phyloP scores from a whole-genome alignment of 2,888 invertebrate genomes.

The Agrotis puta region DNA sequence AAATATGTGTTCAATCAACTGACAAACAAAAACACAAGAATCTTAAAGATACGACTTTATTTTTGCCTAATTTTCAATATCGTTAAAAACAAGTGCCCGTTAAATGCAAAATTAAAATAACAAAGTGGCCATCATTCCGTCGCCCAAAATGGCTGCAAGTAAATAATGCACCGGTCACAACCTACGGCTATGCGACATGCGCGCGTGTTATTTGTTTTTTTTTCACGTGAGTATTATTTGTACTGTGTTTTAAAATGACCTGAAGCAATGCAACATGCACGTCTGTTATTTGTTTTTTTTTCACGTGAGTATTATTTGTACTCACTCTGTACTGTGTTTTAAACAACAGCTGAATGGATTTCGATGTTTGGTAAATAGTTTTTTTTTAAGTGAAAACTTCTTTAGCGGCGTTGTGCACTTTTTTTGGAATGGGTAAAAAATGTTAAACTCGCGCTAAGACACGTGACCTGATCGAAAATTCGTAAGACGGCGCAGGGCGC shows the following conservation, averaged over 20 bases:
- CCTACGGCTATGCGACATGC: background rate
- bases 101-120: slow-evolving; percentile 20
- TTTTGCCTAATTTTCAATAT: slow-evolving; percentile 2
- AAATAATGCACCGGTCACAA: background rate
- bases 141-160: slow-evolving; percentile 20
- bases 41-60: background rate
- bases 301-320: background rate
- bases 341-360: no score
- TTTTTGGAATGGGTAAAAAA: no score
- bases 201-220: background rate
- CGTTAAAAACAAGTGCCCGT: slow-evolving; percentile 14
- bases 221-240: background rate
- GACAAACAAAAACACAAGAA: background rate
- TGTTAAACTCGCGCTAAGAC: no score
- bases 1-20: no score
- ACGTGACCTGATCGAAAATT: no score
- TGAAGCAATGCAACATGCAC: background rate
- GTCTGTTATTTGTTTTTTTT: background rate
- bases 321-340: no score
- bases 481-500: no score
- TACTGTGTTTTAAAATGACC: no score
- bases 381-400: no score
- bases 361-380: no score
- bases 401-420: no score
- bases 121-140: background rate